Percentiles rank a stretch among this genome's conserved stretches.
phyloP scores from a whole-genome alignment of 2,888 invertebrate species.

The Zelleria hepariella region DNA sequence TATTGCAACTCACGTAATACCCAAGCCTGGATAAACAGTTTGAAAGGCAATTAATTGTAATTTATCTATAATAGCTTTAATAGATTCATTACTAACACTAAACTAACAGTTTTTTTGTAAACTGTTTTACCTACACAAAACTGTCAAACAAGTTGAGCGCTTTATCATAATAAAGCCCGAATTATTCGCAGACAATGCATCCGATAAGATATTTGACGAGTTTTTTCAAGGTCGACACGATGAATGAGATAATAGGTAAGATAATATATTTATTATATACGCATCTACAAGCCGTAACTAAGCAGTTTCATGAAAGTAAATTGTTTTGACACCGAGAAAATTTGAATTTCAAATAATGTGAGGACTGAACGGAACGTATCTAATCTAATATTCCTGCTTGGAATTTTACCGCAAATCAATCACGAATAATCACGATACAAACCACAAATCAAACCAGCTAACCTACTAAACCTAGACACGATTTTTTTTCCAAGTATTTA shows the following conservation, averaged over 20 bases:
- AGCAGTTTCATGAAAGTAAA: not conserved
- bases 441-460: too few species aligned
- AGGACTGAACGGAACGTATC: not conserved
- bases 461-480: too few species aligned
- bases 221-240: not conserved
- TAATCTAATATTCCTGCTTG: not conserved
- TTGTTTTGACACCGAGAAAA: not conserved
- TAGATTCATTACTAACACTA: too few species aligned
- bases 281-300: not conserved
- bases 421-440: too few species aligned
- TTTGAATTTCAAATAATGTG: not conserved
- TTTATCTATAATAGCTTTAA: too few species aligned
- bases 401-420: not conserved
- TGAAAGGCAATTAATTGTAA: not conserved
- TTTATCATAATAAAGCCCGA: not conserved
- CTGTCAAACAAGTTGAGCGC: not conserved
- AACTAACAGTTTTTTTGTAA: too few species aligned
- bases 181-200: not conserved
- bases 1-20: too few species aligned
- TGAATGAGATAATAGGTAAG: not conserved
- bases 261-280: not conserved
- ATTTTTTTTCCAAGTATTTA: too few species aligned
- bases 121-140: too few species aligned
- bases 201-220: not conserved
- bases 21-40: not conserved